phyloP scores from a whole-genome alignment of 1,140 invertebrate genomes.

The Tribolium madens region DNA sequence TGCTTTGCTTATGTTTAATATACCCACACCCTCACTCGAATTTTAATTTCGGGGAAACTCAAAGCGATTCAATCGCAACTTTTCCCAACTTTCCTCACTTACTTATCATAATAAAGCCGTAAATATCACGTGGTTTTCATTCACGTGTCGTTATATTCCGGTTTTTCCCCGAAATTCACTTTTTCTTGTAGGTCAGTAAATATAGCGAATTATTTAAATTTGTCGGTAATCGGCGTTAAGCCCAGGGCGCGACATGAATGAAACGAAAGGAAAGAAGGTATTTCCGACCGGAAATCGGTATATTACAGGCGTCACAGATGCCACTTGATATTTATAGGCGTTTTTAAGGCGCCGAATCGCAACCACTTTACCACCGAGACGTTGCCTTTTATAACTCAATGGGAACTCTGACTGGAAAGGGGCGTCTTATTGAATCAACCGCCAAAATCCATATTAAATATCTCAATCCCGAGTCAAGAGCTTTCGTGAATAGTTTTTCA shows the following conservation, averaged over 20 bases:
- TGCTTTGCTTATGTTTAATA: not conserved
- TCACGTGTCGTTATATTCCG: not conserved
- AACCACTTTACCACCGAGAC: slow-evolving; percentile 21
- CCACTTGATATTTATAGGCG: slow-evolving; percentile 47
- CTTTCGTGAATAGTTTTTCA: slow-evolving; percentile 22
- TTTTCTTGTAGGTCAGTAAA: not conserved
- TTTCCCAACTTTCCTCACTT: not conserved
- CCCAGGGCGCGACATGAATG: not conserved
- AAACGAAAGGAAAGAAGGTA: slow-evolving; percentile 2
- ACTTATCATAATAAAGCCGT: slow-evolving; percentile 20
- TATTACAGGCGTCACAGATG: slow-evolving; percentile 49
- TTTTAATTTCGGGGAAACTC: slow-evolving; percentile 10
- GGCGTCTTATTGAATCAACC: slow-evolving; percentile 30
- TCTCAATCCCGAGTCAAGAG: slow-evolving; percentile 8
- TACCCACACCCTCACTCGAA: not conserved
- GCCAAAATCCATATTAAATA: slow-evolving; percentile 23
- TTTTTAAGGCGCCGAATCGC: slow-evolving; percentile 40
- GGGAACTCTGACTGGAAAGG: not conserved
- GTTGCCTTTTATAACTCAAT: slow-evolving; percentile 32
- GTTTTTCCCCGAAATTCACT: not conserved
- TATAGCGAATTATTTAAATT: not conserved
- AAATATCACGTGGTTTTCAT: not conserved
- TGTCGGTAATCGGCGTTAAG: slow-evolving; percentile 2
- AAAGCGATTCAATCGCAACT: slow-evolving; percentile 9
- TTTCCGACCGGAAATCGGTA: slow-evolving; percentile 48